A percentile compares a stretch with the other conserved stretches of the same genome.
Conservation (phyloP, 2,113 vertebrate genomes). For the Prinia subflava region DNA sequence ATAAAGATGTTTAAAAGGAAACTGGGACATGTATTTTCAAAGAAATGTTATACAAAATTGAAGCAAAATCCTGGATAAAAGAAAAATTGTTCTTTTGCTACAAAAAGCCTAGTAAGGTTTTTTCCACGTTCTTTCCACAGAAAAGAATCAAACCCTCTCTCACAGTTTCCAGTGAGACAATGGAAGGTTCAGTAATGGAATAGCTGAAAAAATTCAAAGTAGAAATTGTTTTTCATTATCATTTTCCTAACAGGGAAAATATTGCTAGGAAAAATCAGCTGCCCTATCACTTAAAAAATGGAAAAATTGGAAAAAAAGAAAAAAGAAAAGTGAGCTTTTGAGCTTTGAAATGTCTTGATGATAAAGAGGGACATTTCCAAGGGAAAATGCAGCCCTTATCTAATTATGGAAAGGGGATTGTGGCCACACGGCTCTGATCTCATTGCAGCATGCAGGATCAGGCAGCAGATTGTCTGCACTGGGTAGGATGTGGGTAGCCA, state of each 20-base stretch:
- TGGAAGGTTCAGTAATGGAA: constrained; percentile 21
- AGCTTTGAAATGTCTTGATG: background rate
- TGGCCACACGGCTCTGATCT: background rate
- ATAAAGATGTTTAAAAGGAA: constrained; percentile 22
- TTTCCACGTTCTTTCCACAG: background rate
- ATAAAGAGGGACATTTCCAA: background rate
- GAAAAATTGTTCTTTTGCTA: constrained; percentile 9
- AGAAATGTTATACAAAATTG: constrained; percentile 5
- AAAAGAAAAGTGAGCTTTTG: background rate
- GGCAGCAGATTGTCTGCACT: background rate
- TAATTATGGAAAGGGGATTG: background rate
- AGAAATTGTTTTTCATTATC: constrained; percentile 17
- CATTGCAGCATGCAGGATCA: background rate
- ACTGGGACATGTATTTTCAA: constrained; percentile 3
- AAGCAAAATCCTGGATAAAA: constrained; percentile 15
- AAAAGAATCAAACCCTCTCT: constrained; percentile 25
- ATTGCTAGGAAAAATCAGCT: background rate
- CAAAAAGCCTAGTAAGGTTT: background rate
- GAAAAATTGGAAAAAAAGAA: too few species aligned
- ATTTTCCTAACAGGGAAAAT: background rate
- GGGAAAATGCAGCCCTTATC: constrained; percentile 8
- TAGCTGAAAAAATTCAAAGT: background rate
- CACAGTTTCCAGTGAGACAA: constrained; percentile 8
- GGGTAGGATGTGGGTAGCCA: background rate
- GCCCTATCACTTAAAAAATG: background rate